Evolutionary conservation across 2,888 invertebrate species (phyloP).

Genomic region (Phyto melanocephala): DNA sequence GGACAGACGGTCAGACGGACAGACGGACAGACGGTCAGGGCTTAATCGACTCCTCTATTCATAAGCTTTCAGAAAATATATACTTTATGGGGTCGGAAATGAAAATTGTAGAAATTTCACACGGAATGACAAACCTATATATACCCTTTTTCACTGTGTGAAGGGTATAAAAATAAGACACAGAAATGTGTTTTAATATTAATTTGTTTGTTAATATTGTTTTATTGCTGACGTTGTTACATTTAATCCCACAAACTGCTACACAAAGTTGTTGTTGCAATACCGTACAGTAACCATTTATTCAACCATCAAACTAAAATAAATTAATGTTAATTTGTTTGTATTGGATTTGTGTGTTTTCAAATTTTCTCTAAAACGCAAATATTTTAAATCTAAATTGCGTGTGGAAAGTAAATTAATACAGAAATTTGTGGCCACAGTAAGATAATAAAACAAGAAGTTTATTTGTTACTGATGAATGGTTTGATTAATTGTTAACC

Average conservation of each 20-base stretch:
- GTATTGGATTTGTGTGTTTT: background rate
- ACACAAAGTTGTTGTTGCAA: slow-evolving; percentile 30
- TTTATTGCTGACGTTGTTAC: background rate
- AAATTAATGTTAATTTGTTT: slow-evolving; percentile 28
- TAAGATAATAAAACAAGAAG: background rate
- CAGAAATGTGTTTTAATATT: slow-evolving; percentile 2
- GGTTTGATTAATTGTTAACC: slow-evolving; percentile 30
- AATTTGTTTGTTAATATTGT: background rate
- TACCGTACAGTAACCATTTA: background rate
- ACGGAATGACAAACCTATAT: too few species aligned
- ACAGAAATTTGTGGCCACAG: slow-evolving; percentile 28
- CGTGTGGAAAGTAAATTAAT: slow-evolving; percentile 54
- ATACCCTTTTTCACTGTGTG: too few species aligned
- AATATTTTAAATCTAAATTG: slow-evolving; percentile 48
- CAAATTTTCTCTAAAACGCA: slow-evolving; percentile 18
- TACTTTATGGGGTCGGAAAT: too few species aligned
- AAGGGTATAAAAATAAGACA: background rate
- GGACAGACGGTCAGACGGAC: too few species aligned
- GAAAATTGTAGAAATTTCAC: too few species aligned
- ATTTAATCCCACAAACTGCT: background rate
- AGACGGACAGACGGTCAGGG: too few species aligned
- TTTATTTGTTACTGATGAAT: slow-evolving; percentile 31
- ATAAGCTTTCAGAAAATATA: too few species aligned
- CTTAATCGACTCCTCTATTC: too few species aligned
- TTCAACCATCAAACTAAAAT: background rate